Base-by-base conservation (phyloP, 2,888 invertebrate genomes). In the Drosophila siamana region DNA sequence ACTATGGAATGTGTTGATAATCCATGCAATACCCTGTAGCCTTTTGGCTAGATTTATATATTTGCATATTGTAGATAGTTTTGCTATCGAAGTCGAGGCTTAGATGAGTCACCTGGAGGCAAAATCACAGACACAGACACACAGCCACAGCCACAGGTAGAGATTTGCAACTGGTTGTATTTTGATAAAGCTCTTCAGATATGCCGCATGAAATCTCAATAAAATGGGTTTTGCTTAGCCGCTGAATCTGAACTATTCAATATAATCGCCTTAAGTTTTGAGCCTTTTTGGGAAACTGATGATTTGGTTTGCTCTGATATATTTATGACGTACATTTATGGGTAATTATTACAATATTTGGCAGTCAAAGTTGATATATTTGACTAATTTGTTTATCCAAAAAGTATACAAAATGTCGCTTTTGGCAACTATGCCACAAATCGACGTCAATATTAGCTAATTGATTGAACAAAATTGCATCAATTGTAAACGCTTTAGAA, bases 1-100 rank as follows among this genome's bases (percentile, higher is more conserved):
- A 19, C 19, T 19, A n/a, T n/a, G 69, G 74, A 69, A 78, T 75
- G 69, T 69, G 54, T 69, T 78, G 78, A 74, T 76, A 74, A 71
- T 74, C 72, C 72, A 66, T 62, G 50, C 72, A 71, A 74, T 75
- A 78, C 78, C 75, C 78, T 78, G 60, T 69, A 73, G 74, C 68
- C 77, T 50, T 40, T n/a, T 41, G 50, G 78, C 55, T 33, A 63
- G 68, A 73, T 68, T 68, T 59, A 57, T 51, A 56, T 66, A 73
- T 74, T 73, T 77, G 77, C 78, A 74, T 77, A 77, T 77, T 72
- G 44, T 41, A 54, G 55, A 62, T 73, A 59, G 61, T 57, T 61
- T 33, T 33, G 9, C 11, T 19, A 41, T 48, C 28, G 33, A 36
- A 48, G 22, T 43, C 57, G 7, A 41, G 46, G 59, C 30, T 50